phyloP scores from a whole-genome alignment of 2,797 vertebrate species.

The Hippocampus kuda region DNA sequence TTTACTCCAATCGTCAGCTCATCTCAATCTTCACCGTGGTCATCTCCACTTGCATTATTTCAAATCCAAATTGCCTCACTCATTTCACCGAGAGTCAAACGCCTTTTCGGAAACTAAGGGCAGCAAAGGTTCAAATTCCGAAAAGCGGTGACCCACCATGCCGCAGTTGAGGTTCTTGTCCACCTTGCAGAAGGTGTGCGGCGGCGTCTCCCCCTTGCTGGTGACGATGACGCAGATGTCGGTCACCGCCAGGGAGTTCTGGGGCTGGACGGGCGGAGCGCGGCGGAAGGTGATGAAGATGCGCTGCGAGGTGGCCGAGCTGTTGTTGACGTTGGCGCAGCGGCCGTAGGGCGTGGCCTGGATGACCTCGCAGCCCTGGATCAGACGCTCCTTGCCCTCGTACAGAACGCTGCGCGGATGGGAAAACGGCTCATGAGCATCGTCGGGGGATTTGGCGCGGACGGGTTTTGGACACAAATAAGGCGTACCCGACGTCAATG shows the following conservation, averaged over 20 bases:
- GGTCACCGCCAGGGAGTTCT: slow-evolving; percentile 91
- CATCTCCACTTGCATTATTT: background rate
- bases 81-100: background rate
- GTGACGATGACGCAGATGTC: slow-evolving; percentile 94
- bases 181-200: slow-evolving; percentile 96
- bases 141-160: slow-evolving; percentile 71
- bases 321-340: slow-evolving; percentile 99
- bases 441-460: no score
- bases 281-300: slow-evolving; percentile 93
- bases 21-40: no score
- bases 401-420: slow-evolving; percentile 81
- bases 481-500: slow-evolving; percentile 83
- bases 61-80: background rate
- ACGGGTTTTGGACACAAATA: no score
- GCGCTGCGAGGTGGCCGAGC: slow-evolving; percentile 84
- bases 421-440: background rate
- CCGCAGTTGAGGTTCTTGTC: slow-evolving; percentile 97
- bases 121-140: background rate
- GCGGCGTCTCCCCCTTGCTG: slow-evolving; percentile 92
- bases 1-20: no score
- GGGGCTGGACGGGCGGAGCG: slow-evolving; percentile 73
- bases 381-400: slow-evolving; percentile 90
- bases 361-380: slow-evolving; percentile 90
- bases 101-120: no score
- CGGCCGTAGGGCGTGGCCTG: slow-evolving; percentile 93